These are phyloP conservation scores for Cyanoramphus novaezelandiae DNA, from an alignment of 2,113 vertebrate species.

Conservation along the genomic window DNA sequence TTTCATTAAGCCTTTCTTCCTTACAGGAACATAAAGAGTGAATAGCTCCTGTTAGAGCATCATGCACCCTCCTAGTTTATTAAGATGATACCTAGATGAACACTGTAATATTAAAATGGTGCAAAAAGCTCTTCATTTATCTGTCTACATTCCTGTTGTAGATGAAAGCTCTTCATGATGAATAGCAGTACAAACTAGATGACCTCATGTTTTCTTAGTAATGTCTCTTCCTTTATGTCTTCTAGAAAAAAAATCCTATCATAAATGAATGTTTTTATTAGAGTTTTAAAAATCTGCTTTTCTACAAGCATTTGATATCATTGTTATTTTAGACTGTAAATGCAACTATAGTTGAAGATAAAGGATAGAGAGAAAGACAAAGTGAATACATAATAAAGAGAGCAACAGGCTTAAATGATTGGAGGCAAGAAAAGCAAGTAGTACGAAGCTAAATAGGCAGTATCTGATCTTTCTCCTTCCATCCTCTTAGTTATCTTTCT, in stretches of 20 bases:
- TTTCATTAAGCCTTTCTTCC: not conserved
- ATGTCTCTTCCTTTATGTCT: not conserved
- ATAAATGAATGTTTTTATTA: not conserved
- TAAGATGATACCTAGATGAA: not conserved
- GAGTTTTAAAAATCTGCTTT: not conserved
- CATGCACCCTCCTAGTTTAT: not conserved
- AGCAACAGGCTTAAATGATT: not conserved
- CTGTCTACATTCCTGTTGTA: not conserved
- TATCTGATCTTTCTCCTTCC: not conserved
- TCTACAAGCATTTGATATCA: not conserved
- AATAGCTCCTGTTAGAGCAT: not conserved
- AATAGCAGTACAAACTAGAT: not conserved
- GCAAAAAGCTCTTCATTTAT: not conserved
- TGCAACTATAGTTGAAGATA: not conserved
- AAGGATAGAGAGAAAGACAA: not conserved
- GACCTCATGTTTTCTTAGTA: not conserved
- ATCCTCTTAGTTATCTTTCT: not conserved
- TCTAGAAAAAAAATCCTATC: not conserved
- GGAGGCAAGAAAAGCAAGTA: not conserved
- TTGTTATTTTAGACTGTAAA: not conserved
- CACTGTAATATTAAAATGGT: not conserved
- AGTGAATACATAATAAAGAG: not conserved
- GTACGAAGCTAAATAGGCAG: not conserved
- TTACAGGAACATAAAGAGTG: not conserved
- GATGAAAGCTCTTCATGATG: not conserved